A percentile compares a stretch with the other conserved stretches of the same genome.
These are phyloP conservation scores for Volucella inflata DNA, from an alignment of 2,888 invertebrate genomes.

Conservation along the genomic window DNA sequence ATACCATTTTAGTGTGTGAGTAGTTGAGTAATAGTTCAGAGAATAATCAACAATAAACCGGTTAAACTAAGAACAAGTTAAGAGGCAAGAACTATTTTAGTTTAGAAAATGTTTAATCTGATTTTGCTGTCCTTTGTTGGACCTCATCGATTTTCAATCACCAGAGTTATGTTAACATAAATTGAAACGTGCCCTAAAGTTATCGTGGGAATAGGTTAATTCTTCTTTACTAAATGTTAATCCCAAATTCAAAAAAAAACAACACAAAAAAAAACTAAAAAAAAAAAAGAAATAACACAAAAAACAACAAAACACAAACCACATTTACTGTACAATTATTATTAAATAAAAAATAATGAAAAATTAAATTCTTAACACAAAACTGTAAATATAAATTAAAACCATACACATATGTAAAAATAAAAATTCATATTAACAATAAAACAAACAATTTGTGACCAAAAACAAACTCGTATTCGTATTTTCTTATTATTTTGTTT, in stretches of 20 bases:
- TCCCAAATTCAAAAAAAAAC: conserved; percentile 50
- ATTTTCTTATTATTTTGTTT: neutral
- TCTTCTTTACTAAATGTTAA: conserved; percentile 64
- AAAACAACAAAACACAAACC: conserved; percentile 55
- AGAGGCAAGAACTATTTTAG: too few relatives aligned
- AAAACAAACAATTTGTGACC: conserved; percentile 57
- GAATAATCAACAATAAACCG: too few relatives aligned
- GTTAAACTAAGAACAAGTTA: too few relatives aligned
- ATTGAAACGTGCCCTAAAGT: conserved; percentile 18
- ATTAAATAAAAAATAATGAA: conserved; percentile 44
- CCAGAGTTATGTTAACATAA: conserved; percentile 12
- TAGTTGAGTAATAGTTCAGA: too few relatives aligned
- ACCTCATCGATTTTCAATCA: conserved; percentile 1
- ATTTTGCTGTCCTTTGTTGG: neutral
- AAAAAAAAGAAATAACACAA: conserved; percentile 53
- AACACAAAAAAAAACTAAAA: conserved; percentile 52
- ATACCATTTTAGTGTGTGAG: too few relatives aligned
- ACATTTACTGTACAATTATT: conserved; percentile 63
- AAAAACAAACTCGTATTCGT: conserved; percentile 9
- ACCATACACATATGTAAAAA: conserved; percentile 34
- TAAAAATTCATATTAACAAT: conserved; percentile 6
- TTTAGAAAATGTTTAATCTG: too few relatives aligned
- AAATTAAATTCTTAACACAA: conserved; percentile 37
- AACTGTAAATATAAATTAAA: conserved; percentile 41
- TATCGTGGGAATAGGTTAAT: conserved; percentile 68